Conservation (phyloP, 2,888 invertebrate genomes). For the Drosophila eohydei region DNA sequence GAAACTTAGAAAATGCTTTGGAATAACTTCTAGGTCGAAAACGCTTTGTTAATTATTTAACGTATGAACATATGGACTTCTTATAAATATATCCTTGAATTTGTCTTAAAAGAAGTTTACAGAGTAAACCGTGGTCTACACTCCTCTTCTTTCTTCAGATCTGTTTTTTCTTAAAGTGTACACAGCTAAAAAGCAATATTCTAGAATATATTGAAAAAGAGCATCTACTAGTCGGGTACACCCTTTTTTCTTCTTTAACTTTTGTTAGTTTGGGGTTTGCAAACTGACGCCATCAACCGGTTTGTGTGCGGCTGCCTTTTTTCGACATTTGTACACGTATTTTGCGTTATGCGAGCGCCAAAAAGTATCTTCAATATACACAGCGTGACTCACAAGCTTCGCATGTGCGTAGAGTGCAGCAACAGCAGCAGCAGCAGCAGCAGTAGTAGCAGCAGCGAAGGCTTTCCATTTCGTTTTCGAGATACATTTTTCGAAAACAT, state of each 20-base stretch:
- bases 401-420: slow-evolving; percentile 33
- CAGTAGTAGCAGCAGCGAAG: slow-evolving; percentile 23
- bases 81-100: too few species aligned
- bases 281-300: slow-evolving; percentile 82
- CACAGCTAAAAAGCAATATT: too few species aligned
- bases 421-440: slow-evolving; percentile 22
- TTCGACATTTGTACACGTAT: slow-evolving; percentile 52
- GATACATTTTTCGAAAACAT: slow-evolving; percentile 50
- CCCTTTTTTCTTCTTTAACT: not conserved
- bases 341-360: slow-evolving; percentile 31
- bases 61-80: too few species aligned
- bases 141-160: too few species aligned
- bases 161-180: too few species aligned
- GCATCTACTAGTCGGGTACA: not conserved
- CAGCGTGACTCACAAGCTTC: slow-evolving; percentile 51
- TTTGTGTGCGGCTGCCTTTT: slow-evolving; percentile 56
- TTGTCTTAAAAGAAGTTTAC: too few species aligned
- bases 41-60: too few species aligned
- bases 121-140: too few species aligned
- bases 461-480: slow-evolving; percentile 64
- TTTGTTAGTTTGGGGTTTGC: slow-evolving; percentile 38
- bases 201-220: not conserved
- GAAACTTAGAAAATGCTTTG: too few species aligned
- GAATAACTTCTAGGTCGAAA: too few species aligned
- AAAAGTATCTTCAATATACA: slow-evolving; percentile 53